phyloP scores from a whole-genome alignment of 2,797 vertebrate species.

The Tadarida brasiliensis region DNA sequence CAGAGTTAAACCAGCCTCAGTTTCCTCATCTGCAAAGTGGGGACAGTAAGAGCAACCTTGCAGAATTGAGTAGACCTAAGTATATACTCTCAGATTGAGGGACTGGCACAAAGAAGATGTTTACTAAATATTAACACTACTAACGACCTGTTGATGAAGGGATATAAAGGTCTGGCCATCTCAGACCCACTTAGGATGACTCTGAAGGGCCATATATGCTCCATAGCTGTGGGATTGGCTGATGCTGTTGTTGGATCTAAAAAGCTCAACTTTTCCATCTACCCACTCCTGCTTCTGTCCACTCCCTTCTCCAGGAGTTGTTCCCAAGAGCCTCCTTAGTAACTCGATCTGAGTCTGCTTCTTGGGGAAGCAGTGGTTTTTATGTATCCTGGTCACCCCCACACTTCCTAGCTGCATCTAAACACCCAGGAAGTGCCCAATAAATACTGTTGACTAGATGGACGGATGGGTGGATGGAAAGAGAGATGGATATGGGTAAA shows the following conservation, averaged over 20 bases:
- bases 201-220: background rate
- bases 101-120: background rate
- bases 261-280: background rate
- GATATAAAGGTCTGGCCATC: background rate
- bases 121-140: background rate
- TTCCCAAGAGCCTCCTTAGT: background rate
- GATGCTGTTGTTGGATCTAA: background rate
- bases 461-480: background rate
- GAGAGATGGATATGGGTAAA: background rate
- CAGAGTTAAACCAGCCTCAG: background rate
- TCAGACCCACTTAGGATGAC: background rate
- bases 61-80: background rate
- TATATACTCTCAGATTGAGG: background rate
- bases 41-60: background rate
- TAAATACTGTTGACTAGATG: background rate
- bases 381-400: background rate
- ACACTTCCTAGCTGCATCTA: background rate
- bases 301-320: background rate
- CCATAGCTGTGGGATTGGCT: background rate
- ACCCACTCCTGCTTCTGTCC: background rate
- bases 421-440: background rate
- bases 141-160: background rate
- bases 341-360: background rate
- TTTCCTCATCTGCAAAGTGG: slow-evolving; percentile 3
- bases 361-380: background rate